Base-by-base conservation (phyloP, 2,797 vertebrate species). In the Bradypodion pumilum region DNA sequence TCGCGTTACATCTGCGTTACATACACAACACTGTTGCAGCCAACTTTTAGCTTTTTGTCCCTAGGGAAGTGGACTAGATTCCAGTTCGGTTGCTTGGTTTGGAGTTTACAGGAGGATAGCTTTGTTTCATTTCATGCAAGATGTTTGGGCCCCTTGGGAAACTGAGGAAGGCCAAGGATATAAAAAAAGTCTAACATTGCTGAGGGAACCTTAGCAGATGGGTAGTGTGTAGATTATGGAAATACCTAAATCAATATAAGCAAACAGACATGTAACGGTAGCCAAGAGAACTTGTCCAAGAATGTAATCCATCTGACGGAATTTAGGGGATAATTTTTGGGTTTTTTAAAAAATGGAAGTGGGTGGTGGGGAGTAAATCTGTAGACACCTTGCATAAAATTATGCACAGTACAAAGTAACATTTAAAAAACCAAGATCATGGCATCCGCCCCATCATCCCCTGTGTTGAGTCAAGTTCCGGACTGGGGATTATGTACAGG, bases 221-320 rank as follows among this genome's bases (percentile, higher is more conserved):
- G 76, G 40, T 40, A 63, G 16, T 32, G 63, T 63, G 76, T 63
- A 78, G 63, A 78, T 78, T 78, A 65, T 63, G 60, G 37, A 32
- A 63, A 78, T 65, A 9, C 40, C 59, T 42, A 62, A 77, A 77
- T 40, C 35, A 77, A 62, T 42, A 77, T 16, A 40, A 7, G 56
- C 52, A 60, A 62, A 62, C 35, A 40, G 42, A 16, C 29, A 29
- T 7, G 25, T 60, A 29, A 32, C 13, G 49, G 46, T 35, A 9
- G 46, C 37, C 32, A 16, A 21, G 74, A 42, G 37, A 42, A 42
- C 8, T 60, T 25, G 42, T 62, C 75, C 37, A 59, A 52, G 70
- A 66, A 80, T 87, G 89, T 86, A 85, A 74, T 89, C 23, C 25
- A 79, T 23, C 75, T 77, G 73, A 65, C 79, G 52, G 59, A 59